phyloP scores from a whole-genome alignment of 2,888 invertebrate genomes.

The Unio pictorum region DNA sequence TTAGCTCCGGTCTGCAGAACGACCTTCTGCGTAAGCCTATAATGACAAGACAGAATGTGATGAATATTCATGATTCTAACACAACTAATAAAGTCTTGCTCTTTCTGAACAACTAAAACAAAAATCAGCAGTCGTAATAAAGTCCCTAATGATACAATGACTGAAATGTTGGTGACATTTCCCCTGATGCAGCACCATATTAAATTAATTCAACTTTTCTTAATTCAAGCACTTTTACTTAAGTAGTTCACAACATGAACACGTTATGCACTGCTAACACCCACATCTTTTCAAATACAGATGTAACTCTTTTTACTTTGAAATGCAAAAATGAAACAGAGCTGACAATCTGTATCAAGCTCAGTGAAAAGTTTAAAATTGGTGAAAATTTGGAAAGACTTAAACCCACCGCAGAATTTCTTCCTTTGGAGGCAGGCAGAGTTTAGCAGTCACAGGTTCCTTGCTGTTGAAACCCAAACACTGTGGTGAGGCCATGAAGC shows the following conservation, averaged over 20 bases:
- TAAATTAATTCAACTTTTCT: no score
- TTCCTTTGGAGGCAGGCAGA: conserved; percentile 62
- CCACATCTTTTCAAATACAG: no score
- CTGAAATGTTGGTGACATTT: no score
- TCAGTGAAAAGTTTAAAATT: not conserved
- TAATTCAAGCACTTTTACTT: no score
- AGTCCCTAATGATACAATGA: no score
- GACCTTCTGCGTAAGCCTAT: conserved; percentile 53
- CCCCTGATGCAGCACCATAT: no score
- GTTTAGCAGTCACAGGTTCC: conserved; percentile 46
- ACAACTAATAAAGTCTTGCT: not conserved
- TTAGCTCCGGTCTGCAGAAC: conserved; percentile 50
- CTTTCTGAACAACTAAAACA: not conserved
- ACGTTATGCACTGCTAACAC: no score
- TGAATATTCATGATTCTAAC: not conserved
- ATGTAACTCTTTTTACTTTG: no score
- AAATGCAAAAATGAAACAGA: no score
- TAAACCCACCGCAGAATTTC: conserved; percentile 55
- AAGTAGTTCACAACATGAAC: no score
- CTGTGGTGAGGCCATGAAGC: conserved; percentile 69
- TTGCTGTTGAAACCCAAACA: conserved; percentile 56
- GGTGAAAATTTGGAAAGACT: not conserved
- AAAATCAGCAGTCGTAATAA: no score
- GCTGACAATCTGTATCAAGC: no score
- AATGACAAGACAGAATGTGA: conserved; percentile 11